Evolutionary conservation across 2,113 vertebrate species (phyloP).

Genomic region (Oryzias curvinotus): DNA sequence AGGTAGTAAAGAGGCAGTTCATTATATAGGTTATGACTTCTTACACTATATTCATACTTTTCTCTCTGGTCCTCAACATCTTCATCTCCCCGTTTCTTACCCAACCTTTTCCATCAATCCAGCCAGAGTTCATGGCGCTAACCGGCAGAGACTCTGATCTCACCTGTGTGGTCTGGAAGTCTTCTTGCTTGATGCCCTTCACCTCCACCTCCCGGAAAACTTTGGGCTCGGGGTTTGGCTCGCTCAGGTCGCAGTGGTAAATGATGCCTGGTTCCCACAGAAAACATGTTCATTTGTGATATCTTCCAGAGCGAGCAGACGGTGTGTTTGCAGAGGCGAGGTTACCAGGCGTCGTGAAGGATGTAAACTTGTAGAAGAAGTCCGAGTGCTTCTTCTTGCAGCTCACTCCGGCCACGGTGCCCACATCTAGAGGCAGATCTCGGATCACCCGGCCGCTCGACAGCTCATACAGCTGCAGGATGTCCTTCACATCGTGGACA

Average conservation of each 20-base stretch:
- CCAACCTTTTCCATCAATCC: too few relatives aligned
- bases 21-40: too few relatives aligned
- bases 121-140: too few relatives aligned
- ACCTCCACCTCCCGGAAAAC: constrained; percentile 77
- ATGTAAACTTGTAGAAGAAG: constrained; percentile 80
- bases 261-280: constrained; percentile 69
- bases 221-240: constrained; percentile 58
- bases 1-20: too few relatives aligned
- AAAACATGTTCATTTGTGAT: neutral
- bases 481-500: constrained; percentile 77
- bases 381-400: constrained; percentile 78
- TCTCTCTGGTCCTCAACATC: too few relatives aligned
- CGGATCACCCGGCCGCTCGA: constrained; percentile 49
- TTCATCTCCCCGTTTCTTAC: too few relatives aligned
- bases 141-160: neutral
- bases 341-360: constrained; percentile 77
- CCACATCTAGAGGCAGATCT: constrained; percentile 73
- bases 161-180: constrained; percentile 77
- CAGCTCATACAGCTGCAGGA: constrained; percentile 73
- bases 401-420: constrained; percentile 74
- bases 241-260: constrained; percentile 76
- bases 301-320: too few relatives aligned
- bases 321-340: neutral
- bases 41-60: too few relatives aligned
- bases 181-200: constrained; percentile 69